Evolutionary conservation across 2,888 invertebrate species (phyloP).

Genomic region (Parnassius apollo): DNA sequence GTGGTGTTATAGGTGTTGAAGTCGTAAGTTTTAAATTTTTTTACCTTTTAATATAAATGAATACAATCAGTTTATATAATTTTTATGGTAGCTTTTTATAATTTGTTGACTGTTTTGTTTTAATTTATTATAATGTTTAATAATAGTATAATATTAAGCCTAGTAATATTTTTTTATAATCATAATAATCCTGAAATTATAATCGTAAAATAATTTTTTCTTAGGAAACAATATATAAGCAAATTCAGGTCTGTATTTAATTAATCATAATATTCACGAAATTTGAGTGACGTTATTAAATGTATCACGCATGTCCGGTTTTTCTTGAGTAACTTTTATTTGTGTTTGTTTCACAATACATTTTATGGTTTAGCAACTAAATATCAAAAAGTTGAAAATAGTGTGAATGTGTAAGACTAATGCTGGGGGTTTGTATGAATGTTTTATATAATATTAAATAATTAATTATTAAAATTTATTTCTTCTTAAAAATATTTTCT

Average conservation of each 20-base stretch:
- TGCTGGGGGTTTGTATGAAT: slow-evolving; percentile 7
- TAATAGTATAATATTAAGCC: no score
- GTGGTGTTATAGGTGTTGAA: slow-evolving; percentile 84
- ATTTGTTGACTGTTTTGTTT: no score
- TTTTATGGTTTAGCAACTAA: slow-evolving; percentile 1
- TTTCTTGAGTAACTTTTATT: slow-evolving; percentile 25
- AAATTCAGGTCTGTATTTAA: slow-evolving; percentile 79
- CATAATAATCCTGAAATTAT: slow-evolving; percentile 26
- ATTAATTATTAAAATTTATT: no score
- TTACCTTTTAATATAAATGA: neutral
- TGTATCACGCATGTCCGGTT: slow-evolving; percentile 53
- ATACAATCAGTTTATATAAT: no score
- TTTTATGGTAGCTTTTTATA: no score
- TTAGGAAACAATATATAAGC: slow-evolving; percentile 79
- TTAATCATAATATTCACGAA: slow-evolving; percentile 44
- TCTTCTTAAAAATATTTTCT: no score
- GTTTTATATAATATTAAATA: no score
- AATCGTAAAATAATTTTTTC: slow-evolving; percentile 59
- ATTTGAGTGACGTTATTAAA: slow-evolving; percentile 65
- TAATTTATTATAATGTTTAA: no score
- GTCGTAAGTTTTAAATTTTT: slow-evolving; percentile 62
- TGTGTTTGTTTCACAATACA: slow-evolving; percentile 35
- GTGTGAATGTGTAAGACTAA: neutral
- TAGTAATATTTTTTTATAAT: no score
- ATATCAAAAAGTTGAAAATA: no score